These are phyloP conservation scores for Schizopygopsis malacanthus DNA, from an alignment of 2,797 vertebrate species.

Conservation along the genomic window DNA sequence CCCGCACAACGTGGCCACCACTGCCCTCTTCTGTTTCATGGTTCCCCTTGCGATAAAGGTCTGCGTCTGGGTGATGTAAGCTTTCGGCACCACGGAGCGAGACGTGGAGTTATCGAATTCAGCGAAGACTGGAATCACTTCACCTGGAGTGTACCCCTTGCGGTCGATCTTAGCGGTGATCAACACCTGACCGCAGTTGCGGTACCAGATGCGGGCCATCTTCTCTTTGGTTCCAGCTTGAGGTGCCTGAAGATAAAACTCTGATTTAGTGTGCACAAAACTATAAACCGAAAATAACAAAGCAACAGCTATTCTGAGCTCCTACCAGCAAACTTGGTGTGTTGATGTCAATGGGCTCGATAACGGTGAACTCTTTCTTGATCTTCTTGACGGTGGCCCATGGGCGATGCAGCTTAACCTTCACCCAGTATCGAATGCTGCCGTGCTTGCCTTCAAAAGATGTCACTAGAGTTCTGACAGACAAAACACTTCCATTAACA, in stretches of 20 bases:
- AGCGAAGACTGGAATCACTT: constrained; percentile 93
- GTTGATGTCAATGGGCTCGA: constrained; percentile 97
- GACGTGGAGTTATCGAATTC: constrained; percentile 94
- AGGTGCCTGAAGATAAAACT: constrained; percentile 80
- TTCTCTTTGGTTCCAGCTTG: constrained; percentile 95
- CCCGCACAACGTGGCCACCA: constrained; percentile 87
- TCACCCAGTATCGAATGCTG: constrained; percentile 95
- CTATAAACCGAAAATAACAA: background rate
- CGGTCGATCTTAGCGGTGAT: constrained; percentile 94
- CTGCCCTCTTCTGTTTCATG: constrained; percentile 89
- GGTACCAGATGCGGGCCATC: constrained; percentile 90
- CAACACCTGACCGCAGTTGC: constrained; percentile 90
- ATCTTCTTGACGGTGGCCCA: constrained; percentile 86
- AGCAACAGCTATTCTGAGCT: background rate
- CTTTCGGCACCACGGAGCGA: constrained; percentile 87
- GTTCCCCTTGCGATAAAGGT: constrained; percentile 93
- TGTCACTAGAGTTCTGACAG: constrained; percentile 86
- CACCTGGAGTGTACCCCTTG: constrained; percentile 97
- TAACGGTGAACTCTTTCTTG: constrained; percentile 93
- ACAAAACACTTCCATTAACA: constrained; percentile 24
- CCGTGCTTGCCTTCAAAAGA: constrained; percentile 97
- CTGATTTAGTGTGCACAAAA: background rate
- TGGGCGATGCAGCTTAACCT: constrained; percentile 92
- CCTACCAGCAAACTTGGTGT: constrained; percentile 91
- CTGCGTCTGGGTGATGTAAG: constrained; percentile 92